Base-by-base conservation (phyloP, 2,797 vertebrate genomes). In the Dromococcyx pavoninus region DNA sequence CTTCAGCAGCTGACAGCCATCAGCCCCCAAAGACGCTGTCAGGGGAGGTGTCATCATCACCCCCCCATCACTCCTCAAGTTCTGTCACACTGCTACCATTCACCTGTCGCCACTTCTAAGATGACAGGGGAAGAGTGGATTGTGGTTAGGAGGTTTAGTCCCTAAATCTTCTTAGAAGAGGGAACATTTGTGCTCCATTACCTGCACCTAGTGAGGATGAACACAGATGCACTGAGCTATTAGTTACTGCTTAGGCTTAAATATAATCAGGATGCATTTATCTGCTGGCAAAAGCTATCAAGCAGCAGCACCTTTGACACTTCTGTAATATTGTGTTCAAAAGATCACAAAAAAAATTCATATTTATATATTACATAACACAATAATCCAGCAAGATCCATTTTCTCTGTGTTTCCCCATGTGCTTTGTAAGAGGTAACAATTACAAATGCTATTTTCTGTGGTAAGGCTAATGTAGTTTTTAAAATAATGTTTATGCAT, bases 391-490 rank as follows among this genome's bases (percentile, higher is more conserved):
- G 48, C 43, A 79, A 78, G 58, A 93, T 67, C 46, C 17, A 25
- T 79, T 66, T 83, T 46, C 33, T 33, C 17, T 54, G 30, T 11
- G 15, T 32, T 83, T 80, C 69, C 51, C 70, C 62, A 60, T 72
- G 27, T 84, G 82, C 70, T 81, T 70, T 86, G 15, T 33, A 86
- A 84, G 64, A 90, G 51, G 62, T 70, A 93, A 84, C 58, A 91
- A 78, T 66, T 95, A 78, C 74, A 91, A 90, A 93, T 78, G 46
- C 43, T 72, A 33, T 86, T 91, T 88, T 72, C 51, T 76, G 71
- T 75, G 43, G 62, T 54, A 79, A 80, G 25, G 69, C 28, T 93
- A 91, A 89, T 58, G 39, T 2, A 84, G 61, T 50, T 94, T 75
- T 88, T 71, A 19, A 91, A 90, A 72, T 37, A 61, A 61, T 72